Evolutionary conservation across 92 coral and sea anemone species (phyloP).

Genomic region (Zoanthus solanderi): DNA sequence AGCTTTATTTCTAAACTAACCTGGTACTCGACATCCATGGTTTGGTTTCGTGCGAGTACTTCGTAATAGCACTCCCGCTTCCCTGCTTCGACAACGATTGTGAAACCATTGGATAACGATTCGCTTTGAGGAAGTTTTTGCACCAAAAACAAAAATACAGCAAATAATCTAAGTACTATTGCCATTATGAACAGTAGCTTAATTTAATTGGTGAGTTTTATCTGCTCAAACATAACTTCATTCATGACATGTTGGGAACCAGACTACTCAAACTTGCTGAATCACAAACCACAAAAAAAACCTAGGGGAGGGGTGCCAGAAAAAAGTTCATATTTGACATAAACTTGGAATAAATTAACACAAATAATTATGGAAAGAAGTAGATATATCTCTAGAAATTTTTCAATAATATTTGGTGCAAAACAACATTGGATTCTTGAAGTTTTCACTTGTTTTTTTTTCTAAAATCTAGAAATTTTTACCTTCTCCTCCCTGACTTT

Average conservation of each 20-base stretch:
- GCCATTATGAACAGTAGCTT: neutral
- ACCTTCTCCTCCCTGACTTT: constrained; percentile 26
- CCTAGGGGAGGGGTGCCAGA: neutral
- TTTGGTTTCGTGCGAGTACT: constrained; percentile 61
- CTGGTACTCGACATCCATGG: constrained; percentile 85
- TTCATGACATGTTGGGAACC: neutral
- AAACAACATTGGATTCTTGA: too few relatives aligned
- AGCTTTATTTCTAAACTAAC: constrained; percentile 48
- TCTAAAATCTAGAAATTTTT: neutral
- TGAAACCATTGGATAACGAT: constrained; percentile 79
- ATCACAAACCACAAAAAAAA: neutral
- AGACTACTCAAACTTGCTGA: neutral
- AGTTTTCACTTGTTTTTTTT: too few relatives aligned
- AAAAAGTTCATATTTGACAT: neutral
- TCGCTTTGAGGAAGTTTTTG: constrained; percentile 38
- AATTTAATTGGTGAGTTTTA: neutral
- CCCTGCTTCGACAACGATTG: constrained; percentile 79
- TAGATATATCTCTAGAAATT: neutral
- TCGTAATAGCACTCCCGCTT: constrained; percentile 82
- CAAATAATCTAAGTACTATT: neutral
- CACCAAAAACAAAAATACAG: constrained; percentile 22
- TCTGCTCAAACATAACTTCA: constrained; percentile 16
- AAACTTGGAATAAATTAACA: neutral
- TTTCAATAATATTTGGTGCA: too few relatives aligned
- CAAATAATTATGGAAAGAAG: neutral